Percentiles rank a stretch among this genome's conserved stretches.
phyloP scores from a whole-genome alignment of 2,113 vertebrate genomes.

The Noturus placidus region DNA sequence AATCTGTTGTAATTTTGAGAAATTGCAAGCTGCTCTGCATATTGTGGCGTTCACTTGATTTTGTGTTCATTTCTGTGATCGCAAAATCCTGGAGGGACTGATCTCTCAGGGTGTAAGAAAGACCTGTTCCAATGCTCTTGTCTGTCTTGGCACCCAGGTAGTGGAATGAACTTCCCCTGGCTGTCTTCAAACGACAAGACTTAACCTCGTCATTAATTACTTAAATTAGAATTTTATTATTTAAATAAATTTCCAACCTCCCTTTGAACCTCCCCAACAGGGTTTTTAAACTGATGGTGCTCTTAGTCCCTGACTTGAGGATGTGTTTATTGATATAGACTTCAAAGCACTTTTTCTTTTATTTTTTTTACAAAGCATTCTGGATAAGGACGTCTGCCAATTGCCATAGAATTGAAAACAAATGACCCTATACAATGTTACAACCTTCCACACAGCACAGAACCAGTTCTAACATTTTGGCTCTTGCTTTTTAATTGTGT shows the following conservation, averaged over 20 bases:
- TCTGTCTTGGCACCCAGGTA: not conserved
- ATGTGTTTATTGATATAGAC: slow-evolving; percentile 1
- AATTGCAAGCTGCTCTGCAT: too few species aligned
- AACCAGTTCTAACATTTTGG: not conserved
- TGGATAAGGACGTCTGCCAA: not conserved
- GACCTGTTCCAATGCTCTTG: not conserved
- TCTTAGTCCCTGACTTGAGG: not conserved
- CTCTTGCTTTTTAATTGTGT: not conserved
- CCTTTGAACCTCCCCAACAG: not conserved
- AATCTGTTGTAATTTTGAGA: too few species aligned
- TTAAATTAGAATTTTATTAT: not conserved
- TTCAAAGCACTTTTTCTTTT: slow-evolving; percentile 1
- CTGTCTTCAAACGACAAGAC: not conserved
- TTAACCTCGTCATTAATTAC: not conserved
- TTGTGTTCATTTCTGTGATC: too few species aligned
- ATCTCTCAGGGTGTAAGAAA: not conserved
- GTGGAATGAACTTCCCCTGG: not conserved
- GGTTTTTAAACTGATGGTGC: not conserved
- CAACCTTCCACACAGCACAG: not conserved
- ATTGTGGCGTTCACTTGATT: too few species aligned
- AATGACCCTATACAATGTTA: not conserved
- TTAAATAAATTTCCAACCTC: not conserved
- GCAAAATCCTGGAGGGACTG: too few species aligned
- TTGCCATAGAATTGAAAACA: not conserved
- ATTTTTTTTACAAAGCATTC: too few species aligned